Evolutionary conservation across 2,113 vertebrate species (phyloP), one percentile per base, ranked within the genome.

Genomic region (Tupaia chinensis): DNA sequence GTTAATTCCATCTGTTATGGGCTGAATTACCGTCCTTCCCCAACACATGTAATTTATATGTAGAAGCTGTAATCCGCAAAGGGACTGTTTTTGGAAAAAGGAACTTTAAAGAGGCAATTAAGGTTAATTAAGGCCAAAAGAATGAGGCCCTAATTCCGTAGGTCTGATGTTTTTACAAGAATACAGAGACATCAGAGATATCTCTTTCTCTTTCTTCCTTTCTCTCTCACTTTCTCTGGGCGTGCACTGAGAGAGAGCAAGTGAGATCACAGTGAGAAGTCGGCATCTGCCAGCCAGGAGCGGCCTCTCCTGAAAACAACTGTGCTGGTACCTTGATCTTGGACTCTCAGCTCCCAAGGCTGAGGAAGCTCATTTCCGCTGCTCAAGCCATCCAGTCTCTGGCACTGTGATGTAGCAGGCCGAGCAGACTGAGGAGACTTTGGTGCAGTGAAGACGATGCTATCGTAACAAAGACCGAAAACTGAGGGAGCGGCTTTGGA

Each of bases 91-190:
- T 66, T 73, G 29, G 29, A 76, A 5, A 25, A 2, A 85, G 11
- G 0, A 1, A 1, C 9, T 77, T 82, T 69, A 44, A 68, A 32
- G 54, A 69, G 12, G 19, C 1, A 61, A 44, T 12, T 74, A 69
- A 60, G 5, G n/a, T 56, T 81, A 94, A 92, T 92, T 12, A 16
- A 44, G 17, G 14, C 80, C 29, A 83, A 96, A 93, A 77, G 22
- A 7, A 1, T 29, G 3, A 4, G 7, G 1, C 13, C 16, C 19
- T 86, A 66, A n/a, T 74, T 23, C 3, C 14, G 61, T 27, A 80
- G 54, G 13, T 70, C 15, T 53, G 32, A 5, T 56, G 23, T 10
- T 16, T 70, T 80, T 44, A 20, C 65, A 85, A 32, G 34, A 81
- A 56, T 3, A 68, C 83, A 63, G 17, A 12, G 12, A 86, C 60